Base-by-base conservation (phyloP, 2,888 invertebrate genomes). In the Hypsopygia costalis region DNA sequence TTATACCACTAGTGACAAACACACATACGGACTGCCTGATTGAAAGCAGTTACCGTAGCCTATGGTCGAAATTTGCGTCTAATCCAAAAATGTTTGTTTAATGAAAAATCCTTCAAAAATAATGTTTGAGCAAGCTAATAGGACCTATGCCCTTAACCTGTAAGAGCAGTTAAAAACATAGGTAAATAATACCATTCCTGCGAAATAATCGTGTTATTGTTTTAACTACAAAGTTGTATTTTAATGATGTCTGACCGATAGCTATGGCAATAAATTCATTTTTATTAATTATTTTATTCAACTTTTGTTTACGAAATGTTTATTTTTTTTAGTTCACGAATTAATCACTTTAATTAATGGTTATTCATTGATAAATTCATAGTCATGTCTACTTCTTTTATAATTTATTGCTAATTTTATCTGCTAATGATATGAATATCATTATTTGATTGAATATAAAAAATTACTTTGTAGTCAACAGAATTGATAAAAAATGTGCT, bases 271-370 rank as follows among this genome's bases (percentile, higher is more conserved):
- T 73, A 70, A 74, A 67, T 78, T 65, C 69, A 49, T 67, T 66
- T 69, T 76, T 69, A 76, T 74, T 74, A 69, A 75, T 69, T 66
- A 72, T 68, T 70, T 44, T 62, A 62, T 71, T 61, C 62, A 65
- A 66, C 67, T 68, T 70, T 67, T 81, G 79, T 82, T 82, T 81
- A 70, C 54, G 44, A 66, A 68, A 61, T 37, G 40, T 44, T 45
- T 46, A 49, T 52, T 44, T 45, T 46, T 48, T 52, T 49, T 58
- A 61, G 49, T 56, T 47, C 46, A 35, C 43, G 40, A 36, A 49
- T 51, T 57, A 65, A 71, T 77, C 63, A 55, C 54, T 63, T 67
- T 67, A 73, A 70, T 76, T 69, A 70, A 62, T 69, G 33, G 55
- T 58, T n/a, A 25, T 25, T 53, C 54, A 49, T 46, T 31, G 33